Evolutionary conservation across 2,797 vertebrate species (phyloP), one percentile per base, ranked within the genome.

Genomic region (Lagocephalus sceleratus): DNA sequence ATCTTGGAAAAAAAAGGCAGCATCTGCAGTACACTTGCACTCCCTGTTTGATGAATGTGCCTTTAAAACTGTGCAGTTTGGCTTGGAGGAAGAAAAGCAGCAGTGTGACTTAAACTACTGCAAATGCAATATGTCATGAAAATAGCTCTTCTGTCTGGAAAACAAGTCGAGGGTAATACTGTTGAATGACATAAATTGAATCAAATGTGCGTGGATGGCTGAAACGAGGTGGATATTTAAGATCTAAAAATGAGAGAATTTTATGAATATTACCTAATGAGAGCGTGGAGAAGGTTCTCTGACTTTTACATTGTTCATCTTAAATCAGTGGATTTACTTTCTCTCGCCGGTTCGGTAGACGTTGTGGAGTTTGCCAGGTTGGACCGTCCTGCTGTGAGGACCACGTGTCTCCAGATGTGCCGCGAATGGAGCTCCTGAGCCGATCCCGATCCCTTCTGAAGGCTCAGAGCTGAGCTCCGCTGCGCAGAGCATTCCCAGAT

Each of bases 21-120:
- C 90, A 92, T 91, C 91, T 92, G 91, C 90, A 92, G 75, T 47
- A 79, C 81, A 67, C 86, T 81, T 59, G 66, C 82, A 48, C 78
- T 87, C 77, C 73, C 79, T 84, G 20, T 88, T 89, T 92, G 90
- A 92, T 91, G 88, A 92, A 92, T 92, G 91, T 89, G 89, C 89
- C 90, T 91, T 92, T 89, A 92, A 91, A 87, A 79, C 84, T 44
- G 77, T 88, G 87, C 87, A 82, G 89, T 88, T 90, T 89, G 89
- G 85, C 88, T 90, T 87, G 40, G 17, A 90, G 87, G 89, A 82
- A 90, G 83, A 88, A 85, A 90, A 91, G 88, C 87, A 83, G 85
- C 88, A 88, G 81, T 81, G 82, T 63, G 80, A 84, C 88, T 83
- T 88, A 80, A 86, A 81, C 84, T 87, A 84, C 76, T 78, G 85